A percentile compares a stretch with the other conserved stretches of the same genome.
phyloP scores from a whole-genome alignment of 92 coral and sea anemone species.

The Parazoanthus atlanticus region DNA sequence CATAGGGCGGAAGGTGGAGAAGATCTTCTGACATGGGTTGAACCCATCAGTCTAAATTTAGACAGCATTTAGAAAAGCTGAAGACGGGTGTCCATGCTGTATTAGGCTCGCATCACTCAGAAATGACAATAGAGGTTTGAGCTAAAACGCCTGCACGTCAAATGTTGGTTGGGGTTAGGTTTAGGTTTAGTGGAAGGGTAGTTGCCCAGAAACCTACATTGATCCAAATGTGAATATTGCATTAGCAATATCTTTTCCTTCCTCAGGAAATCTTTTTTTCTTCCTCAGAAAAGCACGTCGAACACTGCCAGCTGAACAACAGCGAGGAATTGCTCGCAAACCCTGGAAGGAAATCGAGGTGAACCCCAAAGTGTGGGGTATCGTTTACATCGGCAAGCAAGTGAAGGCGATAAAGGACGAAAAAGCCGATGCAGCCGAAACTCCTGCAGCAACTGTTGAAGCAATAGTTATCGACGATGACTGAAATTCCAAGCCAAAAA shows the following conservation, averaged over 20 bases:
- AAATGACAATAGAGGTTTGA: not conserved
- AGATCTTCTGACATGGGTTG: too few relatives aligned
- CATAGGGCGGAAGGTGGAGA: too few relatives aligned
- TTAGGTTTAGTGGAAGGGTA: too few relatives aligned
- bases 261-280: not conserved
- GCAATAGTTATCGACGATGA: constrained; percentile 89
- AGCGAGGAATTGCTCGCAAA: constrained; percentile 80
- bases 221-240: not conserved
- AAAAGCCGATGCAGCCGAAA: constrained; percentile 2
- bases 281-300: constrained; percentile 84
- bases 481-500: constrained; percentile 23
- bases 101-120: not conserved
- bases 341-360: constrained; percentile 96
- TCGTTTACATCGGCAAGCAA: constrained; percentile 63
- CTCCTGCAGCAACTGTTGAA: constrained; percentile 55
- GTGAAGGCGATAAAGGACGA: constrained; percentile 34
- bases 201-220: too few relatives aligned
- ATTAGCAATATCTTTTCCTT: not conserved
- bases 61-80: too few relatives aligned
- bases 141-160: not conserved
- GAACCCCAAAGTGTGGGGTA: constrained; percentile 78
- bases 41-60: too few relatives aligned
- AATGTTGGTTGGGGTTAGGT: not conserved
- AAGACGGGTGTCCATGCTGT: too few relatives aligned
- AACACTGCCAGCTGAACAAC: constrained; percentile 63